phyloP scores from a whole-genome alignment of 2,113 vertebrate species.

The Chaetops frenatus region DNA sequence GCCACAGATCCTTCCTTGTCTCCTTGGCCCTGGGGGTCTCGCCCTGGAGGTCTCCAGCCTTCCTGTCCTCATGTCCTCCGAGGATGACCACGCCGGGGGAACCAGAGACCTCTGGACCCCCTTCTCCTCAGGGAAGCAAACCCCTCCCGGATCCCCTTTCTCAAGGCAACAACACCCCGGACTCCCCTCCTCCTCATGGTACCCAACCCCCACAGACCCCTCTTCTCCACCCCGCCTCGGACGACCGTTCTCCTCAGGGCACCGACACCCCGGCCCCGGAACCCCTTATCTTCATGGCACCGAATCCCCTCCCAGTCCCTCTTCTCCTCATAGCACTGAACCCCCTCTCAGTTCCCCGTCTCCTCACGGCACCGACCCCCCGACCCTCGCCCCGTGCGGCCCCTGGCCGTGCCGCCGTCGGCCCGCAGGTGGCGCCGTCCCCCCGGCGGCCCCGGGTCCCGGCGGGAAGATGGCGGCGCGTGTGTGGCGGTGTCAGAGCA shows the following conservation, averaged over 20 bases:
- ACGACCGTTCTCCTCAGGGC: neutral
- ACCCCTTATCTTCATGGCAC: neutral
- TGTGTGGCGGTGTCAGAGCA: rapidly evolving
- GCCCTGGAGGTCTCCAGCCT: too few species aligned
- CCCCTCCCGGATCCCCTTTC: rapidly evolving
- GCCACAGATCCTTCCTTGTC: rapidly evolving
- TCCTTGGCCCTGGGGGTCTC: neutral
- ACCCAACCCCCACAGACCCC: neutral
- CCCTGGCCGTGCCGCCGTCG: neutral
- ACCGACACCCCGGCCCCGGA: neutral
- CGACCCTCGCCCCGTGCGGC: neutral
- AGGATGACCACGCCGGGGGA: rapidly evolving
- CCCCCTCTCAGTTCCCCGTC: too few species aligned
- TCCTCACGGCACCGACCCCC: neutral
- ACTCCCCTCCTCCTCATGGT: too few species aligned
- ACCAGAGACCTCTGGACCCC: neutral
- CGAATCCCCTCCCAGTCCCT: rapidly evolving
- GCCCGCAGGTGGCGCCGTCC: neutral
- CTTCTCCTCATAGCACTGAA: neutral
- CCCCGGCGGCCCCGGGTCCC: neutral
- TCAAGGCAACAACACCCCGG: neutral
- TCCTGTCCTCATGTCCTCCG: neutral
- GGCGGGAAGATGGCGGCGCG: neutral
- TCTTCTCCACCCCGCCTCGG: too few species aligned
- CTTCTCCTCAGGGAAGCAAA: neutral